Evolutionary conservation across 2,888 invertebrate species (phyloP), one percentile per base, ranked within the genome.

Genomic region (Horisme vitalbata): DNA sequence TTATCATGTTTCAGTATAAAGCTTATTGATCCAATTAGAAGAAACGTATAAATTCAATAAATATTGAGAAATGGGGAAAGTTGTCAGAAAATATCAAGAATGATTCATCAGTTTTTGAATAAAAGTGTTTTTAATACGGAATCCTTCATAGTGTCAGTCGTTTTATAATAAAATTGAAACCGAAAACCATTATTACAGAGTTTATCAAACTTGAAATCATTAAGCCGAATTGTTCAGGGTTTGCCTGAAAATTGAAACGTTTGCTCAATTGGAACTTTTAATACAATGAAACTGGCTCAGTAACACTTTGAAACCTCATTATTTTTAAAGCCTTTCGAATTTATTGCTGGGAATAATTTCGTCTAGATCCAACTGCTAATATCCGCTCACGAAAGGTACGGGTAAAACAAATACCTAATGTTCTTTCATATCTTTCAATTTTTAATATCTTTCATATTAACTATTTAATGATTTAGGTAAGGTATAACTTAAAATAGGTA

Each of bases 251-350:
- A n/a, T 48, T 37, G 14, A 37, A 37, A 36, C 33, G 15, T 12
- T 38, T 47, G 41, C 45, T 50, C 45, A 58, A 52, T 56, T 50
- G 15, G 36, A 65, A 59, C 54, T 65, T 64, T 60, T 54, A 53
- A 55, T 56, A 56, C 38, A 49, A 56, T 44, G 36, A 41, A 20
- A 36, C 33, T 44, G 31, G 39, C 27, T 51, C 45, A 50, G 21
- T 54, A 52, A 50, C 57, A 55, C 18, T 59, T 51, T 23, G 10
- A 35, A 51, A 48, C 24, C 51, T 60, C 55, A 50, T 67, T 61
- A 68, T 67, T 64, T 65, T 57, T 48, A 41, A 57, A 55, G 55
- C 33, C 35, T 45, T 34, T 49, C 35, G 12, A 41, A 39, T 55
- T 36, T 52, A 56, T 56, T 38, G 41, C 38, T 38, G 39, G 44